Evolutionary conservation across 2,888 invertebrate species (phyloP).

Genomic region (Chironomus tentans): DNA sequence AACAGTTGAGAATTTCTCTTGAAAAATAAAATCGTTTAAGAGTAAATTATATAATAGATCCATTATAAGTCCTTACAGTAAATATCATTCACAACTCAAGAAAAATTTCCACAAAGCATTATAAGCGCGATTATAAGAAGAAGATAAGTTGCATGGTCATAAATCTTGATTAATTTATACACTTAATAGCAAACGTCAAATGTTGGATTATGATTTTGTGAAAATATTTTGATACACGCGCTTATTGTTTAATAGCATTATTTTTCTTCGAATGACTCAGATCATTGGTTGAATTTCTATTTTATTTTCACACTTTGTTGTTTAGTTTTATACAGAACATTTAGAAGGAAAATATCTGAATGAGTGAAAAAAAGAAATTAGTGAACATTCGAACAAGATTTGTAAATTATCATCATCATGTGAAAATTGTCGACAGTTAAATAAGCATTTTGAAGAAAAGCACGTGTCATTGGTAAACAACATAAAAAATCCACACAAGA

Average conservation of each 20-base stretch:
- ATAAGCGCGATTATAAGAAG: background rate
- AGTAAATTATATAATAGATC: too few species aligned
- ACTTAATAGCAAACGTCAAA: background rate
- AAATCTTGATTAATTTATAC: constrained; percentile 6
- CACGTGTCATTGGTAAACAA: constrained; percentile 12
- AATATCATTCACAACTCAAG: background rate
- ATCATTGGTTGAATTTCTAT: too few species aligned
- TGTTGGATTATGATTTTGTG: too few species aligned
- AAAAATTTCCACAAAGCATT: background rate
- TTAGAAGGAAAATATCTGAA: background rate
- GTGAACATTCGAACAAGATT: too few species aligned
- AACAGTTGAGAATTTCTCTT: too few species aligned
- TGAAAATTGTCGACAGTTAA: background rate
- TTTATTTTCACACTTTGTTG: too few species aligned
- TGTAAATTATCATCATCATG: too few species aligned
- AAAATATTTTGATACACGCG: too few species aligned
- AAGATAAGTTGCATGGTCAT: constrained; percentile 14
- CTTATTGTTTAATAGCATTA: too few species aligned
- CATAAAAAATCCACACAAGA: background rate
- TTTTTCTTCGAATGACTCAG: too few species aligned
- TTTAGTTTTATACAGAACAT: background rate
- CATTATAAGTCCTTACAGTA: too few species aligned
- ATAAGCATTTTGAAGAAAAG: background rate
- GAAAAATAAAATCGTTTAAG: too few species aligned
- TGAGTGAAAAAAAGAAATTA: background rate